Conservation (phyloP, 2,888 invertebrate species). For the Mellilla xanthometata region DNA sequence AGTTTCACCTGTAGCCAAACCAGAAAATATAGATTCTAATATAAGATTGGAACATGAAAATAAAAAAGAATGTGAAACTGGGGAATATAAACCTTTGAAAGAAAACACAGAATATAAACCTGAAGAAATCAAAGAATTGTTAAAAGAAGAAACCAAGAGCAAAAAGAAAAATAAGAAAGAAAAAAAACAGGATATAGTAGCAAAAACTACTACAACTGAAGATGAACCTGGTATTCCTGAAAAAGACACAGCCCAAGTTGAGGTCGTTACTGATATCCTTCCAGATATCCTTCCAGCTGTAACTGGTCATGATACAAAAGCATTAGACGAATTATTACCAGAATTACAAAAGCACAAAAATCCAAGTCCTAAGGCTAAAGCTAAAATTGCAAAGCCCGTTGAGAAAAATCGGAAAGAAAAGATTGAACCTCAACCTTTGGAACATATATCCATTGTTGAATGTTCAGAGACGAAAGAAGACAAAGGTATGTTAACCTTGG, state of each 20-base stretch:
- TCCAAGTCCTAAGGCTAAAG: conserved; percentile 47
- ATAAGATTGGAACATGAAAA: background rate
- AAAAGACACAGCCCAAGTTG: too few relatives aligned
- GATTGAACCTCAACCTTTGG: conserved; percentile 22
- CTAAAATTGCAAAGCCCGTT: conserved; percentile 65
- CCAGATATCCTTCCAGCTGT: too few relatives aligned
- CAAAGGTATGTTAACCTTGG: conserved; percentile 4
- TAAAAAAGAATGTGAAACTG: background rate
- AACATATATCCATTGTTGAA: conserved; percentile 4
- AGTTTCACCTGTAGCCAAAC: conserved; percentile 14
- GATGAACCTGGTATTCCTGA: too few relatives aligned
- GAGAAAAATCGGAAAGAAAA: conserved; percentile 58
- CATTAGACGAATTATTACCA: background rate
- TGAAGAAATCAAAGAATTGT: conserved; percentile 12
- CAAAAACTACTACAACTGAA: background rate
- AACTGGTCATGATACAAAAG: background rate
- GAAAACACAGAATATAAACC: conserved; percentile 15
- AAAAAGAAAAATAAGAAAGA: conserved; percentile 46
- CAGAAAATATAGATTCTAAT: background rate
- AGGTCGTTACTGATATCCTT: too few relatives aligned
- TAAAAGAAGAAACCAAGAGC: conserved; percentile 26
- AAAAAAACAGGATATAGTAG: conserved; percentile 30
- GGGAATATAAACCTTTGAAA: background rate
- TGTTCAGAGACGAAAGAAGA: conserved; percentile 8
- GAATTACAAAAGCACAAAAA: conserved; percentile 25